A percentile compares a stretch with the other conserved stretches of the same genome.
Conservation (phyloP, 2,888 invertebrate genomes). For the Epinotia bilunana region DNA sequence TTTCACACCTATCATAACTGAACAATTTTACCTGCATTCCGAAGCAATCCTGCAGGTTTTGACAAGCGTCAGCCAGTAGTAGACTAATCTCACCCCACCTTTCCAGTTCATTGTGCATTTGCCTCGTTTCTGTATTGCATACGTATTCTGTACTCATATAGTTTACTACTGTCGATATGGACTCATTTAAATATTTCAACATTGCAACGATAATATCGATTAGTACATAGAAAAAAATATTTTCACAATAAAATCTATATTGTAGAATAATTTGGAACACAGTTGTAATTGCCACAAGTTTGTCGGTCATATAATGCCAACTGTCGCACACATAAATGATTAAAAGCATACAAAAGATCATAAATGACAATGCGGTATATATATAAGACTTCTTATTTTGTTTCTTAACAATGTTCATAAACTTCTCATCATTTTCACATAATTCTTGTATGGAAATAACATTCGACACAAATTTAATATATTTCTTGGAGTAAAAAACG, state of each 20-base stretch:
- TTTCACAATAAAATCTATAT: conserved; percentile 2
- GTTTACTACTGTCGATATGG: neutral
- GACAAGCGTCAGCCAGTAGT: neutral
- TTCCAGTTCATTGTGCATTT: neutral
- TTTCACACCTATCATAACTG: no score
- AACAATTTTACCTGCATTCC: neutral
- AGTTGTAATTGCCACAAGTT: no score
- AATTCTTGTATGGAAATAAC: neutral
- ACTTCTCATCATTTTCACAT: neutral
- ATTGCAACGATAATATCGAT: neutral
- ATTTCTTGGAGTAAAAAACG: neutral
- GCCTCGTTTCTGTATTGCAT: neutral
- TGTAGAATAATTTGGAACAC: neutral
- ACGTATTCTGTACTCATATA: neutral
- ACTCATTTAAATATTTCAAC: conserved; percentile 5
- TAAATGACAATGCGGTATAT: neutral
- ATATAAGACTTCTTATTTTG: neutral
- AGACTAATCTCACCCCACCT: neutral
- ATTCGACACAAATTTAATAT: neutral
- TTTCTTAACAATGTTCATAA: neutral
- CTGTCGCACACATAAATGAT: neutral
- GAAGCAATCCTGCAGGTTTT: neutral
- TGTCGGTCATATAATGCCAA: neutral
- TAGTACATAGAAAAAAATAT: neutral
- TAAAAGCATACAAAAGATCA: neutral